Conservation (phyloP, 30 jellyfish, hydroid and myxozoan genomes). For the Catostylus mosaicus region DNA sequence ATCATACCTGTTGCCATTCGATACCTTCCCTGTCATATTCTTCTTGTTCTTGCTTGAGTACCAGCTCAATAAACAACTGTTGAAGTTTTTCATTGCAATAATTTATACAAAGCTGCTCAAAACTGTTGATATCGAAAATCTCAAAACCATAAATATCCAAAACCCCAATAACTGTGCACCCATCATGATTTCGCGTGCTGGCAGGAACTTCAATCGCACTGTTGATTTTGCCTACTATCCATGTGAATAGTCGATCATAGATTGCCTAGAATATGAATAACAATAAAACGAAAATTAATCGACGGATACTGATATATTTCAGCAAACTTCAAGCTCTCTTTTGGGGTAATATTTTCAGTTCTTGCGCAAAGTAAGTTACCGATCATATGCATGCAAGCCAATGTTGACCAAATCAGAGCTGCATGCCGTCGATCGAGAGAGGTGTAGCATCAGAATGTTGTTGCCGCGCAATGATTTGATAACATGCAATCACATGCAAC, state of each 20-base stretch:
- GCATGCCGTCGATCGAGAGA: too few species aligned
- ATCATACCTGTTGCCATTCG: slow-evolving; percentile 88
- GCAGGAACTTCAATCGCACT: slow-evolving; percentile 83
- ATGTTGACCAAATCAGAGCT: too few species aligned
- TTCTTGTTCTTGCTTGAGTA: slow-evolving; percentile 92
- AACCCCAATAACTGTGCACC: slow-evolving; percentile 90
- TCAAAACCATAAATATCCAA: slow-evolving; percentile 94
- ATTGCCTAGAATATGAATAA: slow-evolving; percentile 69
- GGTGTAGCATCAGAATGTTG: too few species aligned
- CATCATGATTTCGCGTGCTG: slow-evolving; percentile 43
- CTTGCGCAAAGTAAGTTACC: too few species aligned
- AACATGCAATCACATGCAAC: too few species aligned
- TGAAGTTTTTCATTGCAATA: slow-evolving; percentile 94
- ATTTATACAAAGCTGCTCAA: slow-evolving; percentile 91
- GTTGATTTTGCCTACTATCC: slow-evolving; percentile 92
- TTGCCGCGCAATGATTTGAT: too few species aligned
- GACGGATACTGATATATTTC: too few species aligned
- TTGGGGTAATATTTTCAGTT: too few species aligned
- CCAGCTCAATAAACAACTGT: slow-evolving; percentile 91
- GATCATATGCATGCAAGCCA: too few species aligned
- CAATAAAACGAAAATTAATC: too few species aligned
- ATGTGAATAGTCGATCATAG: slow-evolving; percentile 86
- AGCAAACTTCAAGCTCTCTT: too few species aligned
- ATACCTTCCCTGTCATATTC: slow-evolving; percentile 87
- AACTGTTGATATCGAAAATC: slow-evolving; percentile 88